phyloP scores from a whole-genome alignment of 2,113 vertebrate species.

The Odocoileus virginianus region DNA sequence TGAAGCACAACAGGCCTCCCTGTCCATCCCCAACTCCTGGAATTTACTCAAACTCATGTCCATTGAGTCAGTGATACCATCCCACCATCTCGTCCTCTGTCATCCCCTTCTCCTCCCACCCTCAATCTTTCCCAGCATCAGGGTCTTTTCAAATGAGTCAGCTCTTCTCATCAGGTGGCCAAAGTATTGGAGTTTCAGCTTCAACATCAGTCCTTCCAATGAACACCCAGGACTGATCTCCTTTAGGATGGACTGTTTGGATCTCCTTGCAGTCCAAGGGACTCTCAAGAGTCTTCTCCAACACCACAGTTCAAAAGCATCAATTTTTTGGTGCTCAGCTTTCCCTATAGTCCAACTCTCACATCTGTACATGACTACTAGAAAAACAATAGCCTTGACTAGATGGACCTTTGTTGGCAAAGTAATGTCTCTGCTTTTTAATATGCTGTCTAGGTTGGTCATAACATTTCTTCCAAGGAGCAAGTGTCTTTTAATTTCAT shows the following conservation, averaged over 20 bases:
- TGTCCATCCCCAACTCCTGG: background rate
- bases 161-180: background rate
- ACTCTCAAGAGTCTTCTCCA: background rate
- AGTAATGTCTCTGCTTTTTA: background rate
- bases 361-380: background rate
- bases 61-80: background rate
- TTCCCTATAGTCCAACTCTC: background rate
- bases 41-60: background rate
- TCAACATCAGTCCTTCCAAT: background rate
- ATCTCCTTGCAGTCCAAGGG: background rate
- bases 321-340: fast-evolving
- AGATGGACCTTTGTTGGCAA: background rate
- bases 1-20: background rate
- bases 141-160: background rate
- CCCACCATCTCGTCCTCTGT: background rate
- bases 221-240: background rate
- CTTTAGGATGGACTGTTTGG: background rate
- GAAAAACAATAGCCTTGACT: background rate
- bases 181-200: background rate
- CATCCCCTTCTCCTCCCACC: background rate
- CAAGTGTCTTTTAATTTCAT: background rate
- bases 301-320: background rate
- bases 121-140: background rate
- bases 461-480: background rate
- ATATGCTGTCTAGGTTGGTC: background rate